Conservation (phyloP, 2,888 invertebrate genomes). For the Elaeidobius kamerunicus region DNA sequence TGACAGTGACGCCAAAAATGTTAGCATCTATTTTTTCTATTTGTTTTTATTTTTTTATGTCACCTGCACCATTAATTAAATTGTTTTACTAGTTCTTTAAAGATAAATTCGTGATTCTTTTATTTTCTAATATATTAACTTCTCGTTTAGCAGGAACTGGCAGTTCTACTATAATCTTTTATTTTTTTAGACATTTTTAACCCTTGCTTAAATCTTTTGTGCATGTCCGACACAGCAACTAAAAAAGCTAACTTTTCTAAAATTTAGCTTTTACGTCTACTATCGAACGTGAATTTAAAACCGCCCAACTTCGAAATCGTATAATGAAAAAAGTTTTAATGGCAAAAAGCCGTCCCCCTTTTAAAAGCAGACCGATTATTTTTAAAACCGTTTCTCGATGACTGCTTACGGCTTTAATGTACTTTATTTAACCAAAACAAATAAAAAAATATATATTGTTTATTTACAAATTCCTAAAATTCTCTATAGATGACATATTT, state of each 20-base stretch:
- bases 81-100: no score
- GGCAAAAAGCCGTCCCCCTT: slow-evolving; percentile 23
- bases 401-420: slow-evolving; percentile 22
- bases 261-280: slow-evolving; percentile 19
- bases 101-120: no score
- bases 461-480: no score
- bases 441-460: slow-evolving; percentile 16
- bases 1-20: no score
- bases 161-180: no score
- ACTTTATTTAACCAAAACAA: slow-evolving; percentile 21
- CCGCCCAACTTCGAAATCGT: slow-evolving; percentile 21
- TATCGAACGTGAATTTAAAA: slow-evolving; percentile 23
- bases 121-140: no score
- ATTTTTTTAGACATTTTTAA: no score
- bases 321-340: slow-evolving; percentile 28
- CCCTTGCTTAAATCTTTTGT: slow-evolving; percentile 7
- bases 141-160: no score
- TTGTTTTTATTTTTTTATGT: no score
- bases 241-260: slow-evolving; percentile 19
- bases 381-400: slow-evolving; percentile 16
- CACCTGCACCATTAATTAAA: no score
- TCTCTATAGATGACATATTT: no score
- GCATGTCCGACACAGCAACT: slow-evolving; percentile 5
- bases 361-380: slow-evolving; percentile 18
- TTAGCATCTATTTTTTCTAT: no score